Percentiles rank a stretch among this genome's conserved stretches.
Evolutionary conservation across 1,140 invertebrate genomes (phyloP).

Genomic region (Aphelinus certus): DNA sequence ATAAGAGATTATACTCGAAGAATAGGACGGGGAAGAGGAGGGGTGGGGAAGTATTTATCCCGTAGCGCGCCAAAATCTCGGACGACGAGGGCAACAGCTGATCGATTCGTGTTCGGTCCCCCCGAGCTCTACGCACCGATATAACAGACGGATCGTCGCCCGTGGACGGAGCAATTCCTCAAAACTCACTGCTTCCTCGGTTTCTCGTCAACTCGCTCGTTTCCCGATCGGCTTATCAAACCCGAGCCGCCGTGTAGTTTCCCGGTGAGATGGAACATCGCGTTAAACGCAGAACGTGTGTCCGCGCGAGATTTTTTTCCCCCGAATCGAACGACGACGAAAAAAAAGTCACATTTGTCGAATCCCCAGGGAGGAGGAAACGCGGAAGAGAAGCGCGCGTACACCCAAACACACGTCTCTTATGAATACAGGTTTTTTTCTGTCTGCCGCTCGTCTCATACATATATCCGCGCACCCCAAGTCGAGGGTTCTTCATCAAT

Average conservation of each 20-base stretch:
- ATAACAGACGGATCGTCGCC: not conserved
- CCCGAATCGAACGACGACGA: too few species aligned
- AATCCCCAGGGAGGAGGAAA: not conserved
- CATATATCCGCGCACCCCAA: not conserved
- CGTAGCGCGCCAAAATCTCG: conserved; percentile 2
- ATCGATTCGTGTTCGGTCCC: conserved; percentile 3
- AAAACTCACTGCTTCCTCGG: not conserved
- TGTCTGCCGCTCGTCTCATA: too few species aligned
- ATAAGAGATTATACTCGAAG: not conserved
- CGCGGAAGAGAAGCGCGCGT: not conserved
- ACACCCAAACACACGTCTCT: not conserved
- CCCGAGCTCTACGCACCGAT: not conserved
- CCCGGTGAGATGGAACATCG: too few species aligned
- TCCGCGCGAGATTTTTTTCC: too few species aligned
- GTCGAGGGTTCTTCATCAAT: conserved; percentile 18
- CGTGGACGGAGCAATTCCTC: not conserved
- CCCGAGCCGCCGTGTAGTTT: too few species aligned
- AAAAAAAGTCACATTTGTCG: too few species aligned
- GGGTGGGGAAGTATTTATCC: not conserved
- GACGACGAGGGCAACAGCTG: not conserved
- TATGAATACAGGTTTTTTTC: conserved; percentile 21
- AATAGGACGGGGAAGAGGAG: not conserved
- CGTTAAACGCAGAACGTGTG: too few species aligned
- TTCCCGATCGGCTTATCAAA: too few species aligned
- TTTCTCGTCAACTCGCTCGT: not conserved